Evolutionary conservation across 2,888 invertebrate species (phyloP), one percentile per base, ranked within the genome.

Genomic region (Pristionchus exspectatus): DNA sequence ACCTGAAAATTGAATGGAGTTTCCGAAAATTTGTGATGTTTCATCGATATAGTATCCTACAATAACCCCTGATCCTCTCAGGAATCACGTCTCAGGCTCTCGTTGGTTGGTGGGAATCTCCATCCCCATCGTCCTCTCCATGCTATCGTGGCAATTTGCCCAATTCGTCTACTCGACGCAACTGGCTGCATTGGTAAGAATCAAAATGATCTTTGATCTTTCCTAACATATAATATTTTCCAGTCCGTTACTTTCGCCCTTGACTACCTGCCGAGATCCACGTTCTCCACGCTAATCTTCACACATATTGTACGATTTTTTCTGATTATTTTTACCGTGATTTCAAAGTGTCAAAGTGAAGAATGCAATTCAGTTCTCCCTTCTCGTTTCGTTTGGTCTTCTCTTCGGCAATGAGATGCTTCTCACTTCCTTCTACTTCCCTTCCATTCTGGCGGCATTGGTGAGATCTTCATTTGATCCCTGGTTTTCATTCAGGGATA

Each of bases 141-240:
- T 96, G 95, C 92, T 96, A 27, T 95, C 95, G 72, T 96, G 96
- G 96, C 96, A 96, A 30, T 92, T 98, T 96, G 97, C 97, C 0
- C 97, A 97, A 93, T 97, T 97, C 94, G 97, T 97, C 90, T 96
- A 97, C 93, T 96, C 97, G 7, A 97, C 97, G 0, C 97, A 98
- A 95, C 96, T 97, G 0, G 95, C 97, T 10, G 97, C 97, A 7
- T 96, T 97, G 91, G 97, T 97, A 93, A 95, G 97, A 2, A 59
- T 59, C 24, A 96, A 97, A 92, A 97, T 27, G 44, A 69, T 54
- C 38, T 87, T 38, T 66, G 54, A 72, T 54, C 74, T 74, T 59
- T 77, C 30, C 10, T 7, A 14, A 66, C 59, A 44, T 33, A n/a
- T 44, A 21, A 66, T 9, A 87, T 9, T n/a, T 87, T 69, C 12